Conservation (phyloP, 2,888 invertebrate species). For the Drosophila siamana region DNA sequence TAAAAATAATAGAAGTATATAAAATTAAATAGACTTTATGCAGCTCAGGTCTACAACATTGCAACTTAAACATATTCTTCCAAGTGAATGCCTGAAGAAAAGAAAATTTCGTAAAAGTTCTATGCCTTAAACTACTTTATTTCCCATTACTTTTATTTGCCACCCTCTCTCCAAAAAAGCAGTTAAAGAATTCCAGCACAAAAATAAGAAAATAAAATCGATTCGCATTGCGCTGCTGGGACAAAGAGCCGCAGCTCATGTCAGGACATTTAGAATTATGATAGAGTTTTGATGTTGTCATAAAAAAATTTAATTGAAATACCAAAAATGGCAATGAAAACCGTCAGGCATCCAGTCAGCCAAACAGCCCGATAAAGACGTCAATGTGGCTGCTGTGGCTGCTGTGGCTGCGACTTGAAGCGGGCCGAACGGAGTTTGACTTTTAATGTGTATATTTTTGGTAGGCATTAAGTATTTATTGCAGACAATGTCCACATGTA, state of each 20-base stretch:
- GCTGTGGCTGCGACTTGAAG: conserved; percentile 39
- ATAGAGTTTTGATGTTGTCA: conserved; percentile 84
- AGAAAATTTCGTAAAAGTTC: too few species aligned
- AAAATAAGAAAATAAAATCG: conserved; percentile 28
- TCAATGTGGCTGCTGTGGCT: conserved; percentile 54
- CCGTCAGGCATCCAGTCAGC: conserved; percentile 16
- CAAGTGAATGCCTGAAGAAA: too few species aligned
- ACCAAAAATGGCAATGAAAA: conserved; percentile 82
- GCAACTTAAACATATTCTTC: too few species aligned
- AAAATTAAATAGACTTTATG: too few species aligned
- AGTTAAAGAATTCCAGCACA: conserved; percentile 37
- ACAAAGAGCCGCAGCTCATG: conserved; percentile 68
- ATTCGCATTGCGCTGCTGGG: conserved; percentile 21
- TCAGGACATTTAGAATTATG: conserved; percentile 80
- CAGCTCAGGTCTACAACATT: too few species aligned
- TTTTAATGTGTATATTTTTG: conserved; percentile 77
- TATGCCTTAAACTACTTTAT: neutral
- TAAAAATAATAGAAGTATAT: too few species aligned
- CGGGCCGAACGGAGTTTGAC: conserved; percentile 42
- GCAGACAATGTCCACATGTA: conserved; percentile 74
- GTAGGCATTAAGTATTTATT: conserved; percentile 80
- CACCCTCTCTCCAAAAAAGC: conserved; percentile 53
- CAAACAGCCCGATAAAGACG: conserved; percentile 46
- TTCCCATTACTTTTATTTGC: neutral
- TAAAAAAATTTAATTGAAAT: conserved; percentile 85